Evolutionary conservation across 2,797 vertebrate species (phyloP).

Genomic region (Anas acuta): DNA sequence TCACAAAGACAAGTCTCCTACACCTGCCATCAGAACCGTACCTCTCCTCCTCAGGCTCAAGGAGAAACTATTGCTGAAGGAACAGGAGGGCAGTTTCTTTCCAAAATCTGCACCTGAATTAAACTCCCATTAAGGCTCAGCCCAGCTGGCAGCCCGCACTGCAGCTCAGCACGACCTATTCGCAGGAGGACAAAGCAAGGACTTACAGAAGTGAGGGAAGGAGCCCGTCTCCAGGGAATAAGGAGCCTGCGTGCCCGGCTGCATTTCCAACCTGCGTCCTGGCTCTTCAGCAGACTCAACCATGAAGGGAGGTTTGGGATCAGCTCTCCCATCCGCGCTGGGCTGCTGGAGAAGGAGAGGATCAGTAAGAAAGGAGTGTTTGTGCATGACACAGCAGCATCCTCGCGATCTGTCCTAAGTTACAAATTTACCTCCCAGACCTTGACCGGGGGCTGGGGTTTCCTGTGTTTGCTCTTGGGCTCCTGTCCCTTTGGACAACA

Average conservation of each 20-base stretch:
- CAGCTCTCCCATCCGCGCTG: background rate
- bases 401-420: constrained; percentile 17
- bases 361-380: constrained; percentile 7
- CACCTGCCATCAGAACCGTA: background rate
- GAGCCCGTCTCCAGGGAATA: background rate
- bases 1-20: background rate
- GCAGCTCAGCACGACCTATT: background rate
- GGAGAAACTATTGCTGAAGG: background rate
- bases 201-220: constrained; percentile 55
- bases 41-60: background rate
- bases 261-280: constrained; percentile 2
- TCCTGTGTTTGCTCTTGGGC: constrained; percentile 37
- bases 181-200: background rate
- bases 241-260: background rate
- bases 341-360: background rate
- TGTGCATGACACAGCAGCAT: constrained; percentile 24
- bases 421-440: constrained; percentile 56
- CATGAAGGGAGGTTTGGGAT: background rate
- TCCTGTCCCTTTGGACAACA: constrained; percentile 2
- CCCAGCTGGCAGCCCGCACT: background rate
- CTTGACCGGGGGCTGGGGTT: constrained; percentile 15
- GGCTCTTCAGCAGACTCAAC: constrained; percentile 1
- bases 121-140: background rate
- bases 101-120: background rate
- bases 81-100: background rate